Evolutionary conservation across 2,113 vertebrate genomes (phyloP).

Genomic region (Ptilonorhynchus violaceus): DNA sequence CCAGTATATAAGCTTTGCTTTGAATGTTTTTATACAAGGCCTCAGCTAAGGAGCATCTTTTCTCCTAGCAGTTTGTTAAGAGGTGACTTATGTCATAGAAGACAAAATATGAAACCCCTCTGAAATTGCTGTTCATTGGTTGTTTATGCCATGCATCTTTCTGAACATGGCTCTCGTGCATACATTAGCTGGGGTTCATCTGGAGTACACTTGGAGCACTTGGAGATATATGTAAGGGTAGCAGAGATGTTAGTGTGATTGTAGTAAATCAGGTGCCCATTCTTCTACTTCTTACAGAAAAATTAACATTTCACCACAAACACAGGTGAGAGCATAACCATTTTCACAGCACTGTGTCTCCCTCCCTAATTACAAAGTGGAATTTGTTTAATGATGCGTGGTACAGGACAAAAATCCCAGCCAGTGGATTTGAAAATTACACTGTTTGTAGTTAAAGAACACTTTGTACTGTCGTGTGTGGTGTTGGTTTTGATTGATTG

Average conservation of each 20-base stretch:
- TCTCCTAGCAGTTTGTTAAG: not conserved
- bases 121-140: not conserved
- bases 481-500: not conserved
- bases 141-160: not conserved
- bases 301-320: not conserved
- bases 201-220: not conserved
- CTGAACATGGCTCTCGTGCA: not conserved
- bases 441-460: not conserved
- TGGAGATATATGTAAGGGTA: not conserved
- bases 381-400: not conserved
- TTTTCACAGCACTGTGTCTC: not conserved
- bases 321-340: not conserved
- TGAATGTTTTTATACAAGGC: not conserved
- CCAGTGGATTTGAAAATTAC: not conserved
- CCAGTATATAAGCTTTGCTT: not conserved
- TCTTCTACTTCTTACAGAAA: not conserved
- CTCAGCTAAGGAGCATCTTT: not conserved
- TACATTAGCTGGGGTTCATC: not conserved
- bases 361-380: not conserved
- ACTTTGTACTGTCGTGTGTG: not conserved
- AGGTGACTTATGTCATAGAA: not conserved
- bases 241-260: not conserved
- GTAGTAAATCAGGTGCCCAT: not conserved
- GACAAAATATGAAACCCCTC: not conserved
- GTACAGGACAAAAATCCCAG: not conserved